A percentile compares a stretch with the other conserved stretches of the same genome.
Evolutionary conservation across 2,113 vertebrate species (phyloP).

Genomic region (Castor canadensis): DNA sequence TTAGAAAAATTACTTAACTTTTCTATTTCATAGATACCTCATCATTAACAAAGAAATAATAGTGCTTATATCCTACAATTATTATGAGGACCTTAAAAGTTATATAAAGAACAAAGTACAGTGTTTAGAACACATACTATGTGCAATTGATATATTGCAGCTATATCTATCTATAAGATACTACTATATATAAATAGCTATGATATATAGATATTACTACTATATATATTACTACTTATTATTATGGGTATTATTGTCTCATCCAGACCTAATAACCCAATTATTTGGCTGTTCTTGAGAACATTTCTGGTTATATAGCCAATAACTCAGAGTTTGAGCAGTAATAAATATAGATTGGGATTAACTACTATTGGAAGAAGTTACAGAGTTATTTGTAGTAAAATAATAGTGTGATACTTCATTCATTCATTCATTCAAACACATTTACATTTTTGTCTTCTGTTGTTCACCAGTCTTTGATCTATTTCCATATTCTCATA

Average conservation of each 20-base stretch:
- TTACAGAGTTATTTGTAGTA: constrained; percentile 6
- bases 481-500: constrained; percentile 46
- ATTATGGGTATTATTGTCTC: neutral
- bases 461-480: constrained; percentile 43
- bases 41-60: neutral
- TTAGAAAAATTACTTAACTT: neutral
- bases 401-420: neutral
- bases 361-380: constrained; percentile 40
- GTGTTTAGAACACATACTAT: neutral
- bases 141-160: neutral
- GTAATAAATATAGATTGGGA: neutral
- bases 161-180: too few species aligned
- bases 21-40: neutral
- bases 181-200: too few species aligned
- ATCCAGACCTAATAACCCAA: neutral
- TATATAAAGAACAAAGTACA: neutral
- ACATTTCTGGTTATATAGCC: neutral
- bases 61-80: neutral
- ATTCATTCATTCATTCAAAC: neutral
- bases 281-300: neutral
- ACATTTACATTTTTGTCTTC: neutral
- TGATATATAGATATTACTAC: too few species aligned
- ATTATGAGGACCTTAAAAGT: neutral
- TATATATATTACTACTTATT: neutral
- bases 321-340: neutral